Evolutionary conservation across 2,888 invertebrate genomes (phyloP), one percentile per base, ranked within the genome.

Genomic region (Macrostomum cliftonense): DNA sequence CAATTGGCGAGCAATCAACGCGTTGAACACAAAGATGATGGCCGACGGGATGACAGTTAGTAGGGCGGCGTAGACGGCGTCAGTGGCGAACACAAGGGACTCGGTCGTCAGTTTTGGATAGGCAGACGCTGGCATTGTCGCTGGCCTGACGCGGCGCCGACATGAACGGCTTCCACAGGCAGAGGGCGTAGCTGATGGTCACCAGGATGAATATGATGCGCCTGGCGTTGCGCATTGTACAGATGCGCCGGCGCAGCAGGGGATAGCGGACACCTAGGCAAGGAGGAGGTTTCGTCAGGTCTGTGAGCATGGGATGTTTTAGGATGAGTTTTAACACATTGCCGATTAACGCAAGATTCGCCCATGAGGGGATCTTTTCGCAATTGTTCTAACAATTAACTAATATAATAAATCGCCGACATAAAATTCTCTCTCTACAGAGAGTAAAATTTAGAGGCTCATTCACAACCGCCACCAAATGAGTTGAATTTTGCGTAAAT

Each of bases 41-140:
- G 59, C 49, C 48, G 64, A 65, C 4, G 66, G 65, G 14, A 66
- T 56, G 28, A 62, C 56, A 7, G 63, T 63, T 39, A 66, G 63
- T 12, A 56, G 54, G 5, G 61, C 55, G 4, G 58, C 63, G 54
- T 61, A 66, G 14, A 61, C 50, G 36, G 58, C 57, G 54, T 65
- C 65, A 5, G 63, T 53, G 45, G 61, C 57, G 9, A 59, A 59
- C 14, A 59, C 43, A 16, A 52, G 47, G n/a, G 2, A 57, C 53
- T 1, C 50, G 45, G 16, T 54, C 57, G 17, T 56, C 49, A 1
- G 62, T 58, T 47, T 64, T 64, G 28, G 45, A 37, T 9, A 58
- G 42, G 5, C 54, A 53, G 9, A 50, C 51, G 2, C 47, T 50
- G 2, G 13, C n/a, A 17, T 37, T 16, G 16, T 16, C n/a, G 19